phyloP scores from a whole-genome alignment of 2,113 vertebrate species.

The Rhea pennata region DNA sequence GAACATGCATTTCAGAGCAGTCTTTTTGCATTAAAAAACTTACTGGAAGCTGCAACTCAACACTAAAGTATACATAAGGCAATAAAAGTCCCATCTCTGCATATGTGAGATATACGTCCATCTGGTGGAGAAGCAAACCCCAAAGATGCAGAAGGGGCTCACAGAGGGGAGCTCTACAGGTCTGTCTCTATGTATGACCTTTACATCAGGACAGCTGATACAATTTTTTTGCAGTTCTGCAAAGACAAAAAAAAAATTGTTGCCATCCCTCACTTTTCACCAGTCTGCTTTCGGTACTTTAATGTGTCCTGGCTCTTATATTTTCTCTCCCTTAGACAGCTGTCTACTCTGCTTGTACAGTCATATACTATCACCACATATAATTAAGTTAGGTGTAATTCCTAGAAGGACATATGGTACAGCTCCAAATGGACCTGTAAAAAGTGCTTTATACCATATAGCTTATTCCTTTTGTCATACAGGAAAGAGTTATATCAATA shows the following conservation, averaged over 20 bases:
- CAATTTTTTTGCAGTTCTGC: neutral
- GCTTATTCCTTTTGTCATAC: neutral
- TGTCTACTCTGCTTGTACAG: neutral
- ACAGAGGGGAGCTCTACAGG: neutral
- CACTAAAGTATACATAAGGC: accelerated
- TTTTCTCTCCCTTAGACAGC: neutral
- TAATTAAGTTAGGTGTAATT: neutral
- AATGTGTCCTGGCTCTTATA: neutral
- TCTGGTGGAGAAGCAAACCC: neutral
- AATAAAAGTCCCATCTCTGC: neutral
- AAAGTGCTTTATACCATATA: neutral
- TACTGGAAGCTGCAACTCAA: neutral
- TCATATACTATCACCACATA: neutral
- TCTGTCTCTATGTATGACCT: neutral
- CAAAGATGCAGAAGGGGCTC: neutral
- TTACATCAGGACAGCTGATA: neutral
- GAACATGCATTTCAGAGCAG: neutral
- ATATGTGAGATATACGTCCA: neutral
- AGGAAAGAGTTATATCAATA: neutral
- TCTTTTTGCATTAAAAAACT: neutral
- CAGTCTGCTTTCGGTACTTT: neutral
- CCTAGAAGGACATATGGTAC: neutral
- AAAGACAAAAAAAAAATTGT: neutral
- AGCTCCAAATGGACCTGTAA: neutral
- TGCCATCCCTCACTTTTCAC: neutral